These are phyloP conservation scores for Orientallactaga sibirica DNA, from an alignment of 2,797 vertebrate genomes.

Conservation along the genomic window DNA sequence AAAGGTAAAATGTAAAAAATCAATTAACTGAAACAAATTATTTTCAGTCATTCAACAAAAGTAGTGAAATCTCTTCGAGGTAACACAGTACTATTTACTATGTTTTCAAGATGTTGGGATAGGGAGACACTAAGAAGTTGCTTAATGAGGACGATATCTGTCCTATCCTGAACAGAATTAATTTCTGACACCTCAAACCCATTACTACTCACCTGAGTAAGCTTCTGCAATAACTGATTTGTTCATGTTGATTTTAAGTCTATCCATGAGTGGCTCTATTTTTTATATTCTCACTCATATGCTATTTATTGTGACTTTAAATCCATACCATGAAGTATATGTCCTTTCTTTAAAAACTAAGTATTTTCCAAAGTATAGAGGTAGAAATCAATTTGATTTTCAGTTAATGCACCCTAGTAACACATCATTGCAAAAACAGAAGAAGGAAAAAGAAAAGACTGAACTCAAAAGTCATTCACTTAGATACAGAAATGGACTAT, in stretches of 20 bases:
- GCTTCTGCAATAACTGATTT: slow-evolving; percentile 26
- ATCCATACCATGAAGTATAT: slow-evolving; percentile 36
- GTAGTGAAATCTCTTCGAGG: slow-evolving; percentile 27
- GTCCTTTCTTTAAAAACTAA: slow-evolving; percentile 39
- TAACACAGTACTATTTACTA: background rate
- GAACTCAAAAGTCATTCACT: slow-evolving; percentile 57
- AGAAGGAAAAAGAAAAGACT: background rate
- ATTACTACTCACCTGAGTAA: background rate
- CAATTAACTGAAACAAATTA: slow-evolving; percentile 44
- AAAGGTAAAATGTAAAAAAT: slow-evolving; percentile 51
- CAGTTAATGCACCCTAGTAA: slow-evolving; percentile 47
- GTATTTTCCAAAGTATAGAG: slow-evolving; percentile 41
- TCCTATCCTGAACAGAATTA: background rate
- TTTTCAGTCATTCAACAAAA: slow-evolving; percentile 50
- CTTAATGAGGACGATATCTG: background rate
- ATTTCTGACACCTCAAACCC: background rate
- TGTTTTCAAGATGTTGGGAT: background rate
- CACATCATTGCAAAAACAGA: slow-evolving; percentile 3
- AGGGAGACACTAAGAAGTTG: background rate
- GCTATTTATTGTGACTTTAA: background rate
- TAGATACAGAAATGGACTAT: slow-evolving; percentile 49
- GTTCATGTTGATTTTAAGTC: background rate
- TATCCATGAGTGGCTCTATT: background rate
- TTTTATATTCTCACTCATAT: slow-evolving; percentile 51
- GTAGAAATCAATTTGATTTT: slow-evolving; percentile 59